Conservation (phyloP, 30 jellyfish, hydroid and myxozoan genomes). For the Aurelia sp. region DNA sequence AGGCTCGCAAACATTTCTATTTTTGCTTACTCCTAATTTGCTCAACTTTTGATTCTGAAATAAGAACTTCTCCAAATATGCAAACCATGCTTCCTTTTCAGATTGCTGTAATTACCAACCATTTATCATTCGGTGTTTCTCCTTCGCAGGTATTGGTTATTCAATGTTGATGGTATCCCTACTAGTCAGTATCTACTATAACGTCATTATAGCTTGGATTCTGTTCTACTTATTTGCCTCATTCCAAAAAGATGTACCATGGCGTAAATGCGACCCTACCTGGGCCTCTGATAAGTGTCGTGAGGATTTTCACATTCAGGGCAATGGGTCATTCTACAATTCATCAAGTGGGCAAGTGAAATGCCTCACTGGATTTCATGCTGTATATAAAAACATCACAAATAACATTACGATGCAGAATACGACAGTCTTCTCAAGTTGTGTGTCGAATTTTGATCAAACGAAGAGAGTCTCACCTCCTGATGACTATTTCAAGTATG, state of each 20-base stretch:
- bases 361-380: slow-evolving; percentile 61
- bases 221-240: slow-evolving; percentile 86
- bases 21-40: too few relatives aligned
- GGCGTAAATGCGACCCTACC: slow-evolving; percentile 87
- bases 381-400: slow-evolving; percentile 63
- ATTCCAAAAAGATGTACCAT: slow-evolving; percentile 82
- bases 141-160: slow-evolving; percentile 81
- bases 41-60: too few relatives aligned
- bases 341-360: slow-evolving; percentile 43
- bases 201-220: slow-evolving; percentile 93
- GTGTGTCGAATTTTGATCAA: slow-evolving; percentile 45
- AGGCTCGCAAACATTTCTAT: too few relatives aligned
- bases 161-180: slow-evolving; percentile 92
- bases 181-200: slow-evolving; percentile 86
- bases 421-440: slow-evolving; percentile 38
- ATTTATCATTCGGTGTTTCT: too few relatives aligned
- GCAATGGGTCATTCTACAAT: slow-evolving; percentile 82
- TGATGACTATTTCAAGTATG: slow-evolving; percentile 87
- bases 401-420: slow-evolving; percentile 28
- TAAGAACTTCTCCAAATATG: too few relatives aligned
- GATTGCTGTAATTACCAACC: too few relatives aligned
- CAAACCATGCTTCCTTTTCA: too few relatives aligned
- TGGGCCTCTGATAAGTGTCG: slow-evolving; percentile 87
- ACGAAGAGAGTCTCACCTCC: slow-evolving; percentile 69
- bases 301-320: slow-evolving; percentile 56